Evolutionary conservation across 2,113 vertebrate genomes (phyloP).

Genomic region (Cichladusa arquata): DNA sequence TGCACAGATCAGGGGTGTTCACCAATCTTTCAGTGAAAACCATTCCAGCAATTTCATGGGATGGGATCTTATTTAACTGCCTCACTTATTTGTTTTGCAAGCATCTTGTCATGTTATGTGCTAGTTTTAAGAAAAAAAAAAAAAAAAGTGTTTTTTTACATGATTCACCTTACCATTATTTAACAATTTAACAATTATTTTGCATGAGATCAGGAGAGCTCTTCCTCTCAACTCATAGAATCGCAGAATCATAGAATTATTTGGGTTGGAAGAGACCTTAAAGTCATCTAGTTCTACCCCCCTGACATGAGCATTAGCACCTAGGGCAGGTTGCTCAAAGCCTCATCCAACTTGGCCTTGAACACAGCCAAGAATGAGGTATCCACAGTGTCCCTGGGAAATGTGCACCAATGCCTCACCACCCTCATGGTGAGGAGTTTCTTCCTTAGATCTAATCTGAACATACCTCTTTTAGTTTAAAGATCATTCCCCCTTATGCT

Average conservation of each 20-base stretch:
- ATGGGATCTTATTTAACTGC: neutral
- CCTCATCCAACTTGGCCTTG: neutral
- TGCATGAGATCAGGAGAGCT: neutral
- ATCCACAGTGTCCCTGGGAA: neutral
- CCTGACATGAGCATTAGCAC: too few relatives aligned
- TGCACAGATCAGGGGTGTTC: neutral
- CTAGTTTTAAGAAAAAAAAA: neutral
- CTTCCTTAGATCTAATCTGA: neutral
- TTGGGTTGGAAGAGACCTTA: neutral
- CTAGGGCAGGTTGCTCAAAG: neutral
- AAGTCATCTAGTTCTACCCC: neutral
- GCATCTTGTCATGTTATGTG: accelerated
- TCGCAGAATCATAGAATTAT: neutral
- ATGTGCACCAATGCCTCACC: neutral
- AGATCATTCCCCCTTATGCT: accelerated
- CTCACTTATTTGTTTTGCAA: neutral
- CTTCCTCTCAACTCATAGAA: neutral
- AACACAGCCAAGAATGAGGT: neutral
- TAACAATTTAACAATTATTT: neutral
- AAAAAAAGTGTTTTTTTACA: accelerated
- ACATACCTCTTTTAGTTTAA: neutral
- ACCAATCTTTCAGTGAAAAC: neutral
- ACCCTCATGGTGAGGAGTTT: neutral
- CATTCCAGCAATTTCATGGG: neutral
- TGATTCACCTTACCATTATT: neutral